A percentile compares a stretch with the other conserved stretches of the same genome.
These are phyloP conservation scores for Nowickia ferox DNA, from an alignment of 2,888 invertebrate genomes.

Conservation along the genomic window DNA sequence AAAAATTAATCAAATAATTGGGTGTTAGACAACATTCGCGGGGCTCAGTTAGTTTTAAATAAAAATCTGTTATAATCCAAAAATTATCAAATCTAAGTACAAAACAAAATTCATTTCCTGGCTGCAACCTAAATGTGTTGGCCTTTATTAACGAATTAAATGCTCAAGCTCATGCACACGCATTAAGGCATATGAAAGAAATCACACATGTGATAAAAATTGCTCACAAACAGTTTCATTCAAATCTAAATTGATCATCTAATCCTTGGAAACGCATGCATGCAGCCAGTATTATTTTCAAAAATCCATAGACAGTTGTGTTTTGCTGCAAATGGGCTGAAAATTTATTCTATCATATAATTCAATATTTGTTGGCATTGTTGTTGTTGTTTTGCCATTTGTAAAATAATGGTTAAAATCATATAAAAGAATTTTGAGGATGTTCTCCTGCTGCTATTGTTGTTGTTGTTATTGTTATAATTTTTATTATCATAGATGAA, in stretches of 20 bases:
- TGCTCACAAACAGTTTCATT: conserved; percentile 31
- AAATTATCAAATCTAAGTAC: too few species aligned
- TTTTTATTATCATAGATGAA: conserved; percentile 4
- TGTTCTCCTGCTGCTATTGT: conserved; percentile 10
- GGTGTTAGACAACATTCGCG: too few species aligned
- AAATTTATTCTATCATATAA: conserved; percentile 42
- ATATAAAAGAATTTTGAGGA: conserved; percentile 32
- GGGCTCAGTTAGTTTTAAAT: too few species aligned
- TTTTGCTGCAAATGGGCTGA: conserved; percentile 21
- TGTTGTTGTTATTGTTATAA: neutral
- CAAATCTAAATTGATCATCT: conserved; percentile 33
- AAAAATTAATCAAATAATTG: too few species aligned
- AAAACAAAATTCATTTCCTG: conserved; percentile 40
- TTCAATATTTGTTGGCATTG: conserved; percentile 49
- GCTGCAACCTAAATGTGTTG: conserved; percentile 17
- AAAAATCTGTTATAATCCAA: too few species aligned
- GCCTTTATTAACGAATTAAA: conserved; percentile 12
- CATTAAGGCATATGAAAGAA: neutral
- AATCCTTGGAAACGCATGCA: neutral
- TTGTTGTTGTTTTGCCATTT: conserved; percentile 3
- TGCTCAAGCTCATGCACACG: conserved; percentile 1
- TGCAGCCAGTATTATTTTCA: neutral
- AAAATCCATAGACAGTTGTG: neutral
- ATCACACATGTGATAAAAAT: neutral
- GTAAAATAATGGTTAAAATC: neutral